Base-by-base conservation (phyloP, 2,888 invertebrate species). In the Invenusta paracnida region DNA sequence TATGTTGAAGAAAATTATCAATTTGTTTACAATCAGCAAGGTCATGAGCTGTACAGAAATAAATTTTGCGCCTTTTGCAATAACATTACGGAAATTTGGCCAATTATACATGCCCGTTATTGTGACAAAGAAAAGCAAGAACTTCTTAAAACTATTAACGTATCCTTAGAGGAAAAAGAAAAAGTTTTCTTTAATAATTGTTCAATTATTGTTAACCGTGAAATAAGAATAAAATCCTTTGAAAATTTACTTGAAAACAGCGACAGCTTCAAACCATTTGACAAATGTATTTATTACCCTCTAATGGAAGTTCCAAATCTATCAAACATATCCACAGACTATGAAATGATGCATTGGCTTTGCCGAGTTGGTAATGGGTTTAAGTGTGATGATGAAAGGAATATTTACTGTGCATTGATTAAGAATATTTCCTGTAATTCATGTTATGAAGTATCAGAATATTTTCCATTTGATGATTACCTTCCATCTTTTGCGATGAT, bases 271-370 rank as follows among this genome's bases (percentile, higher is more conserved):
- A n/a, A 73, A 5, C 73, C 2, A 73, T 13, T 23, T 73, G 5
- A 13, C 17, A 73, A 5, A 73, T 5, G 11, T 73, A 23, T 73
- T 73, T n/a, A n/a, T n/a, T n/a, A n/a, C n/a, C 73, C 17, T 5
- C 17, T 13, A 25, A 73, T n/a, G 25, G 17, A 2, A 23, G 2
- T 73, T 23, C 17, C 25, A n/a, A n/a, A n/a, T 23, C 11, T 73
- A 73, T n/a, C 73, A 2, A 13, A 13, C 23, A 23, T 73, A n/a
- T 73, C 73, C 5, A 73, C 73, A 2, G 2, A 73, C 23, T 73
- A 13, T 73, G 73, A 73, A 73, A 73, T 73, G 73, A 73, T 73
- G 11, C 27, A 73, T 5, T 73, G 73, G 73, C 73, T 73, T 73
- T 73, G n/a, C n/a, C n/a, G n/a, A n/a, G n/a, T n/a, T n/a, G n/a